Evolutionary conservation across 92 coral and sea anemone species (phyloP).

Genomic region (Epizoanthus fatuus): DNA sequence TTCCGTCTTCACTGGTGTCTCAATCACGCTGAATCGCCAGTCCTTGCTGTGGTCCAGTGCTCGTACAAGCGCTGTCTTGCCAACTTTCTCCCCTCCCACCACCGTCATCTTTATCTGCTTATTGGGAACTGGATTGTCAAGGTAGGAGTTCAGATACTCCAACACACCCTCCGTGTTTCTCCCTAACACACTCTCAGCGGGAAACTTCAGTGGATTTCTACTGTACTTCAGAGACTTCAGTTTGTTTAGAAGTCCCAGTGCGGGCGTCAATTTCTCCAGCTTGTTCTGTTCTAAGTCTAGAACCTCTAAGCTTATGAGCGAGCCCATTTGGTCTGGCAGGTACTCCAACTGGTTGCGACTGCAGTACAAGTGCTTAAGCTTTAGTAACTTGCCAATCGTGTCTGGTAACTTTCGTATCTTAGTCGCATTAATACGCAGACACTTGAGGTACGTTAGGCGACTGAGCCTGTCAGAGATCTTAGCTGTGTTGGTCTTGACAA

Average conservation of each 20-base stretch:
- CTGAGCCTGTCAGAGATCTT: slow-evolving; percentile 70
- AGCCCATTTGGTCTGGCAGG: slow-evolving; percentile 86
- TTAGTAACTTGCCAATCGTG: slow-evolving; percentile 79
- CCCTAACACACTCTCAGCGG: slow-evolving; percentile 74
- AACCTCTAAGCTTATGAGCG: slow-evolving; percentile 73
- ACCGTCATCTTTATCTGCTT: slow-evolving; percentile 80
- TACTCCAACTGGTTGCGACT: slow-evolving; percentile 78
- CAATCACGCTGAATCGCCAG: slow-evolving; percentile 78
- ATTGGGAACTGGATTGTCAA: slow-evolving; percentile 88
- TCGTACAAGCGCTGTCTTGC: slow-evolving; percentile 77
- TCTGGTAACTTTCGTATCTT: slow-evolving; percentile 82
- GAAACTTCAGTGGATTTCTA: slow-evolving; percentile 78
- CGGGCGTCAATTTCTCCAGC: slow-evolving; percentile 82
- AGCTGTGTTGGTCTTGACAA: slow-evolving; percentile 62
- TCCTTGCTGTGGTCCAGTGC: slow-evolving; percentile 67
- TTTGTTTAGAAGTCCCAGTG: slow-evolving; percentile 81
- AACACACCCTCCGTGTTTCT: slow-evolving; percentile 81
- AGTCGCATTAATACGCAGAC: slow-evolving; percentile 76
- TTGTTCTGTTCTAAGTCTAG: slow-evolving; percentile 80
- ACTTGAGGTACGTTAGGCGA: slow-evolving; percentile 74
- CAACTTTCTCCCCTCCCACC: slow-evolving; percentile 85
- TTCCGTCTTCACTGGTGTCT: slow-evolving; percentile 59
- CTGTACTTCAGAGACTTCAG: slow-evolving; percentile 71
- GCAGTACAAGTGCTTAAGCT: slow-evolving; percentile 74
- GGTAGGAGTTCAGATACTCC: slow-evolving; percentile 76